A percentile compares a stretch with the other conserved stretches of the same genome.
Conservation (phyloP, 1,140 invertebrate species). For the Penaeus japonicus region DNA sequence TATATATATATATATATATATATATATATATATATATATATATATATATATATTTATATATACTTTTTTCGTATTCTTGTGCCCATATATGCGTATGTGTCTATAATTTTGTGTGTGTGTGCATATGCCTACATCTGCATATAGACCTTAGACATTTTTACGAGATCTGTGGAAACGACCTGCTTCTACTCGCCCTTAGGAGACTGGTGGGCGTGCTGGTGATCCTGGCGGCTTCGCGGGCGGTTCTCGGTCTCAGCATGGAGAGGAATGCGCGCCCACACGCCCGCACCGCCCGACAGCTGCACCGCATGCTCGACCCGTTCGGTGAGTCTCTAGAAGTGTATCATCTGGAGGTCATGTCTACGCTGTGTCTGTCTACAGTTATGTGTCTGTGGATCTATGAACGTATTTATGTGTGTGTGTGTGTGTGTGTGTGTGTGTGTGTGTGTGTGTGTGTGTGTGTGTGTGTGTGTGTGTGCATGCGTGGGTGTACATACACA, state of each 20-base stretch:
- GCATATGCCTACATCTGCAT: not conserved
- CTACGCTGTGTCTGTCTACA: not conserved
- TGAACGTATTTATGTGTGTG: not conserved
- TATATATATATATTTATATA: not conserved
- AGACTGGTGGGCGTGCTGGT: not conserved
- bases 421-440: not conserved
- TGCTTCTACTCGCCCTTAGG: not conserved
- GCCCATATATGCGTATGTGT: not conserved
- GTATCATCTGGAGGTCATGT: not conserved
- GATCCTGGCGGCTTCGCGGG: not conserved
- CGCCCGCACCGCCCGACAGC: conserved; percentile 4
- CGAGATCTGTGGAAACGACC: not conserved
- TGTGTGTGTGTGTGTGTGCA: too few relatives aligned
- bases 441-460: too few relatives aligned
- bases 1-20: not conserved
- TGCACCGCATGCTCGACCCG: conserved; percentile 33
- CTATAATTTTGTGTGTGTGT: not conserved
- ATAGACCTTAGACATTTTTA: too few relatives aligned
- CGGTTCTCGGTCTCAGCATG: not conserved
- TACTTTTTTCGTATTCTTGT: too few relatives aligned
- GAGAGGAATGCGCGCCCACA: not conserved
- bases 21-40: not conserved
- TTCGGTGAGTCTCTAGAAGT: conserved; percentile 17
- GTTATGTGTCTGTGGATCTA: not conserved
- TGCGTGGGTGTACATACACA: too few relatives aligned